Base-by-base conservation (phyloP, 2,113 vertebrate genomes). In the Eulemur rufifrons region DNA sequence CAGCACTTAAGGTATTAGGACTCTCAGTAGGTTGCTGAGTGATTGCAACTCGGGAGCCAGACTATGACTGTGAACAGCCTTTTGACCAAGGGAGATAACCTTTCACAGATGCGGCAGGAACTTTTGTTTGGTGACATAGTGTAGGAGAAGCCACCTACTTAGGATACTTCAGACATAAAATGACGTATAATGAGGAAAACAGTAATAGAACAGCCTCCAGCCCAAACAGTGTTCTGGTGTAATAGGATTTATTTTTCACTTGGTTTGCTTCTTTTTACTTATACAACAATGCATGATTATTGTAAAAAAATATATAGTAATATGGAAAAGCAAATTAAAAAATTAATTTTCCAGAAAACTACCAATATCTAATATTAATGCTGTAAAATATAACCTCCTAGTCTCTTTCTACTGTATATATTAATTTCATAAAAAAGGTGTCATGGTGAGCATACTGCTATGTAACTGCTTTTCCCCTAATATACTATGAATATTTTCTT, bases 271-370 rank as follows among this genome's bases (percentile, higher is more conserved):
- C 17, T 59, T 92, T 96, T 76, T 20, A 95, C 34, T 84, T 84
- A 3, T 64, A 47, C 0, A n/a, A 71, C 69, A 68, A 87, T 34
- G 8, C 20, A 71, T 47, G 37, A 47, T 66, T 94, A 42, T 45
- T 91, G 0, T 25, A 88, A 5, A n/a, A 17, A 86, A 83, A 39
- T 64, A 5, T 17, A 39, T 15, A 71, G 17, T 76, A 59, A 34
- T 52, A 84, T 0, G 73, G 15, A 92, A 52, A 89, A 94, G 17
- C 63, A 94, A 92, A 80, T 86, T 37, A 5, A 50, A 97, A 88
- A 85, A 88, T 7, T 68, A 86, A 89, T 21, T 91, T 86, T 37
- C 25, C 18, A 74, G 18, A 81, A 89, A 52, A 32, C 23, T 6
- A 74, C 6, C 18, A 56, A 37, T 47, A 50, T 81, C 25, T 76